phyloP scores from a whole-genome alignment of 2,113 vertebrate species.

The Lycaon pictus region DNA sequence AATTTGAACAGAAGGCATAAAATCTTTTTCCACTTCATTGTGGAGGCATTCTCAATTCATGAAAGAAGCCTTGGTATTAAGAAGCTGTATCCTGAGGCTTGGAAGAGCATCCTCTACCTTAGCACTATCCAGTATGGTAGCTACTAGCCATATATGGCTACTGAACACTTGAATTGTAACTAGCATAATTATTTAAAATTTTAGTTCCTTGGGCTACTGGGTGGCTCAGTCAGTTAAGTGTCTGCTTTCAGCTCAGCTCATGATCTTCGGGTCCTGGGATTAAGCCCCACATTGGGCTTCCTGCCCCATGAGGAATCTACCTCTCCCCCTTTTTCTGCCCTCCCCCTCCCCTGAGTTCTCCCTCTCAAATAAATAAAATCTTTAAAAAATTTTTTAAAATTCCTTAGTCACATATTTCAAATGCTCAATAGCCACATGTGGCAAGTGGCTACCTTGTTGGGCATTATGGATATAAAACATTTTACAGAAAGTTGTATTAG shows the following conservation, averaged over 20 bases:
- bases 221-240: too few species aligned
- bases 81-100: background rate
- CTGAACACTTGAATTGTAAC: background rate
- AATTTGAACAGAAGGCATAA: conserved; percentile 12
- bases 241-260: too few species aligned
- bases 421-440: background rate
- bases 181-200: background rate
- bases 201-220: background rate
- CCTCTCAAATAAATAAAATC: too few species aligned
- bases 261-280: too few species aligned
- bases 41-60: background rate
- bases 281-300: too few species aligned
- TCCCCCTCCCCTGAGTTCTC: too few species aligned
- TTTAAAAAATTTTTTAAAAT: too few species aligned
- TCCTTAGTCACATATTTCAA: conserved; percentile 39
- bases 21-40: background rate
- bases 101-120: background rate
- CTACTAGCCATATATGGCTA: background rate
- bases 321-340: too few species aligned
- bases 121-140: background rate
- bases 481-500: background rate
- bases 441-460: background rate
- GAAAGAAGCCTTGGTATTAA: background rate
- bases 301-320: too few species aligned
- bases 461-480: background rate